phyloP scores from a whole-genome alignment of 2,888 invertebrate genomes.

The Xanthorhoe spadicearia region DNA sequence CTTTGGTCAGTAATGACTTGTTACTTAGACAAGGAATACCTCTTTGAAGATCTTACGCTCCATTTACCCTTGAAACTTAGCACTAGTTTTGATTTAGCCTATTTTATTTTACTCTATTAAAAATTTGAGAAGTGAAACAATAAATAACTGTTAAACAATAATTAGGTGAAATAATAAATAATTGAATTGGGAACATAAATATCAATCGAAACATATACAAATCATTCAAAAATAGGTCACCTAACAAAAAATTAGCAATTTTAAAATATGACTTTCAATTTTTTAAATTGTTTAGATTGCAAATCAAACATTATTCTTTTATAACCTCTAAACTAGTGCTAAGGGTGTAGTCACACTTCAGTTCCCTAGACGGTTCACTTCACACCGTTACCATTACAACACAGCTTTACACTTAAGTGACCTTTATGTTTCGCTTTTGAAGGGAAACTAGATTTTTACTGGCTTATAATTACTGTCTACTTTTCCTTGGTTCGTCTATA shows the following conservation, averaged over 20 bases:
- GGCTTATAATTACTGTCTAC: background rate
- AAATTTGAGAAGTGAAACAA: too few species aligned
- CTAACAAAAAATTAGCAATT: too few species aligned
- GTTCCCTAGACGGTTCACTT: slow-evolving; percentile 20
- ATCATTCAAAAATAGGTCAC: too few species aligned
- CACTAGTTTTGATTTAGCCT: too few species aligned
- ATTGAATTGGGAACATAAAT: too few species aligned
- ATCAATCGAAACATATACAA: too few species aligned
- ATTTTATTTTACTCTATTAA: too few species aligned
- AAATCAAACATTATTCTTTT: background rate
- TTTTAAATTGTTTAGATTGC: too few species aligned
- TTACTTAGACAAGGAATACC: slow-evolving; percentile 22
- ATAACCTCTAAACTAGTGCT: background rate
- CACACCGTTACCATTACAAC: slow-evolving; percentile 27
- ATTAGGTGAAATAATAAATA: too few species aligned
- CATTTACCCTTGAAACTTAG: slow-evolving; percentile 6
- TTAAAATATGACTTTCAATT: too few species aligned
- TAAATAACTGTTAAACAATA: too few species aligned
- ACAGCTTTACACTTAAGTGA: slow-evolving; percentile 23
- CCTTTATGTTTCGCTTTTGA: slow-evolving; percentile 3
- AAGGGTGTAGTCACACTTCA: slow-evolving; percentile 8
- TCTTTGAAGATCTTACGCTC: slow-evolving; percentile 20
- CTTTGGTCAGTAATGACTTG: slow-evolving; percentile 7
- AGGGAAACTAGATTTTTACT: background rate
- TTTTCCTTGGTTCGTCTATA: too few species aligned